These are phyloP conservation scores for Phoeniculus purpureus DNA, from an alignment of 2,797 vertebrate species.

Conservation along the genomic window DNA sequence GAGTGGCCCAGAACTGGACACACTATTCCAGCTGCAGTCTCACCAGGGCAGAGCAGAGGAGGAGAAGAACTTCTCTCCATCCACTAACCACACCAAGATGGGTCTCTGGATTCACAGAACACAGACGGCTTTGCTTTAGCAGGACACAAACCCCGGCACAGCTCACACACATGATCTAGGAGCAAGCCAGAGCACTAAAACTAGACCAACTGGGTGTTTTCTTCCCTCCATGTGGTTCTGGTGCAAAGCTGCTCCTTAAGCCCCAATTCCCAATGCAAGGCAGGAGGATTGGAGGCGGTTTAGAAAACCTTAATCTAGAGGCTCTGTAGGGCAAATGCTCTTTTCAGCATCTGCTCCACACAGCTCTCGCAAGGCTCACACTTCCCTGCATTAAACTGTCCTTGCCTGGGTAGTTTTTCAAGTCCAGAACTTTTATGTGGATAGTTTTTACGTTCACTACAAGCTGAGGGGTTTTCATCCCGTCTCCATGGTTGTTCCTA, in stretches of 20 bases:
- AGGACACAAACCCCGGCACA: neutral
- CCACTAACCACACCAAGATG: neutral
- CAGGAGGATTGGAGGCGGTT: neutral
- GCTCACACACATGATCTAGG: neutral
- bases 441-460: neutral
- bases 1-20: too few relatives aligned
- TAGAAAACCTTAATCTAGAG: neutral
- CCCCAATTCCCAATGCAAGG: neutral
- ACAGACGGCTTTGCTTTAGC: neutral
- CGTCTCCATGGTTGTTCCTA: neutral
- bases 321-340: neutral
- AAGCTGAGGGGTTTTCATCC: neutral
- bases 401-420: neutral
- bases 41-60: too few relatives aligned
- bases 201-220: rapidly evolving
- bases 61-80: too few relatives aligned
- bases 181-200: neutral
- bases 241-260: neutral
- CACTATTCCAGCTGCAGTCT: too few relatives aligned
- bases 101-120: neutral
- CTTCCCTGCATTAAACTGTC: neutral
- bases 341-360: neutral
- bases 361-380: neutral
- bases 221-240: neutral
- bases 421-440: neutral